phyloP scores from a whole-genome alignment of 2,888 invertebrate genomes.

The Sesia bembeciformis region DNA sequence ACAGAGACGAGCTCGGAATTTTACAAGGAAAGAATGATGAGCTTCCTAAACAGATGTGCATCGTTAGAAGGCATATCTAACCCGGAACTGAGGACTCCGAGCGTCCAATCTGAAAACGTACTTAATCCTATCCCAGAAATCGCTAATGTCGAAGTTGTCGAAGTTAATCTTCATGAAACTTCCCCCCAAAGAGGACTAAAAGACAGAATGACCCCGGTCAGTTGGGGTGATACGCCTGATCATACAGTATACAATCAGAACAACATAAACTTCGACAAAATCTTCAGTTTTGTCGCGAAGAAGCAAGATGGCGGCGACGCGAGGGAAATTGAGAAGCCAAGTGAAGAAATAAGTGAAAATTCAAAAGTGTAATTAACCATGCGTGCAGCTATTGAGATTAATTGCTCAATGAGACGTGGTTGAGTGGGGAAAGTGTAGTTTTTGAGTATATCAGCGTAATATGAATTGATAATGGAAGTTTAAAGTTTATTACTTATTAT shows the following conservation, averaged over 20 bases:
- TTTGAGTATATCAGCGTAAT: not conserved
- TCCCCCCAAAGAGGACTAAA: constrained; percentile 7
- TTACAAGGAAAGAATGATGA: constrained; percentile 63
- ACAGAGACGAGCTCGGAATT: constrained; percentile 60
- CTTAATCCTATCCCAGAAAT: constrained; percentile 49
- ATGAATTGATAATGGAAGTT: not conserved
- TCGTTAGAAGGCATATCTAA: constrained; percentile 48
- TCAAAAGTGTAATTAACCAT: not conserved
- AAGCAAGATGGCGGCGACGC: constrained; percentile 15
- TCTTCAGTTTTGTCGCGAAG: constrained; percentile 42
- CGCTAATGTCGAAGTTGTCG: constrained; percentile 24
- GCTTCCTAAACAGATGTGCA: constrained; percentile 54
- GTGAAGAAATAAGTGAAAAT: constrained; percentile 17
- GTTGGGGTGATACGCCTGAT: constrained; percentile 61
- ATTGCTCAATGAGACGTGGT: not conserved
- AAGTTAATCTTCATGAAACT: constrained; percentile 15
- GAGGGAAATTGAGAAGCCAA: constrained; percentile 4
- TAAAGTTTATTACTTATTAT: no score
- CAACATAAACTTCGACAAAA: constrained; percentile 56
- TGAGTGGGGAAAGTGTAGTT: not conserved
- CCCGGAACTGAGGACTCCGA: constrained; percentile 39
- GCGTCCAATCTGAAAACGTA: constrained; percentile 42
- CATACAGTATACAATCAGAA: constrained; percentile 65
- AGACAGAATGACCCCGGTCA: constrained; percentile 37
- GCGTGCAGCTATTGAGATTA: not conserved